These are phyloP conservation scores for Antedon mediterranea DNA, from an alignment of 53 echinoderm and acorn worm species.

Conservation along the genomic window DNA sequence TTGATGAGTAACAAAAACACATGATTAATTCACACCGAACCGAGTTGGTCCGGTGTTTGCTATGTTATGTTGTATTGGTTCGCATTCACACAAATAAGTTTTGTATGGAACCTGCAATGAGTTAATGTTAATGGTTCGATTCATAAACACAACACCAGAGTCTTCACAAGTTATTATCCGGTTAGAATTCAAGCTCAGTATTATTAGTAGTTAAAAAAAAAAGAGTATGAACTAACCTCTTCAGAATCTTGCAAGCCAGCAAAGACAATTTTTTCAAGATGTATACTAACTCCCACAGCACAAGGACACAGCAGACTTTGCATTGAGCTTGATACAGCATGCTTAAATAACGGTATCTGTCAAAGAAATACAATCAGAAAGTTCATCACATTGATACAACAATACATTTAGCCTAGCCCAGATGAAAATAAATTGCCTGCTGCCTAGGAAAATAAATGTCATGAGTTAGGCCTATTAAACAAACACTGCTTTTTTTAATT, in stretches of 20 bases:
- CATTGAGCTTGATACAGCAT: conserved; percentile 24
- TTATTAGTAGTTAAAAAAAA: too few species aligned
- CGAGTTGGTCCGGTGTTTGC: too few species aligned
- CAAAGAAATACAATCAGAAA: too few species aligned
- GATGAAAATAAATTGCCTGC: neutral
- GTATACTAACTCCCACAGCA: conserved; percentile 83
- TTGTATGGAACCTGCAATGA: too few species aligned
- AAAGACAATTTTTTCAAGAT: conserved; percentile 79
- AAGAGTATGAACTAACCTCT: conserved; percentile 23
- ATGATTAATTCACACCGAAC: too few species aligned
- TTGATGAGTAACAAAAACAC: too few species aligned
- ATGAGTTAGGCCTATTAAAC: neutral
- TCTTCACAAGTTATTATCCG: too few species aligned
- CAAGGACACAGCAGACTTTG: conserved; percentile 20
- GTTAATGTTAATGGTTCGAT: too few species aligned
- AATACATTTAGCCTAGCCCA: neutral
- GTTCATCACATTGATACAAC: neutral
- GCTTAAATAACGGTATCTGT: conserved; percentile 64
- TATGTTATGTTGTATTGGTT: too few species aligned
- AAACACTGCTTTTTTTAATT: neutral
- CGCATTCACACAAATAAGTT: too few species aligned
- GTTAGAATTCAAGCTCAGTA: too few species aligned
- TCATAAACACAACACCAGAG: too few species aligned
- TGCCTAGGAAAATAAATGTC: neutral
- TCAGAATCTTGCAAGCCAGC: conserved; percentile 50